Percentiles rank a stretch among this genome's conserved stretches.
phyloP scores from a whole-genome alignment of 2,113 vertebrate species.

The Psilopogon haemacephalus region DNA sequence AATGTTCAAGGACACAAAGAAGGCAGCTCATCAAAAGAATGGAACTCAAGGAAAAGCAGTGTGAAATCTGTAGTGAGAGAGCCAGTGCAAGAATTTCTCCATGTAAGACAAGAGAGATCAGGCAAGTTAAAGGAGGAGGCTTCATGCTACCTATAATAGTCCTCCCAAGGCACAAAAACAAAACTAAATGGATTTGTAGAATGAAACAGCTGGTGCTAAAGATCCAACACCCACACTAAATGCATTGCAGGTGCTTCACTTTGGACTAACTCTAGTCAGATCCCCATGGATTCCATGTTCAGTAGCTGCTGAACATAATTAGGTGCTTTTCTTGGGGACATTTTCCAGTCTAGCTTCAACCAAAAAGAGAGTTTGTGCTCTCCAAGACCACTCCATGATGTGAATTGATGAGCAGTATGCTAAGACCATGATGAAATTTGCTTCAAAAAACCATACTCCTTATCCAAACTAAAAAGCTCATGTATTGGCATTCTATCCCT shows the following conservation, averaged over 20 bases:
- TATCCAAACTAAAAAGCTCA: neutral
- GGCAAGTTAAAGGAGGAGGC: neutral
- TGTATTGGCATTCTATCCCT: neutral
- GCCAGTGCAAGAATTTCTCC: neutral
- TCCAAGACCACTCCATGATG: neutral
- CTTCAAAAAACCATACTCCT: neutral
- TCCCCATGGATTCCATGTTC: neutral
- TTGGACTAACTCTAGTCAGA: neutral
- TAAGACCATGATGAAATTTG: neutral
- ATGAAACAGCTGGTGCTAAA: neutral
- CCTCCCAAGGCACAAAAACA: neutral
- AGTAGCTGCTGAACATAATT: neutral
- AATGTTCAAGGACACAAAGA: neutral
- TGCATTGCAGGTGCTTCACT: neutral
- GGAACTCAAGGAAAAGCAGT: neutral
- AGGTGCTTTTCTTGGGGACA: neutral
- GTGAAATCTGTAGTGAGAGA: neutral
- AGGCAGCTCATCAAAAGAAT: neutral
- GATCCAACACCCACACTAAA: neutral
- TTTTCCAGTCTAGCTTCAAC: neutral
- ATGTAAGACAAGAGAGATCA: neutral
- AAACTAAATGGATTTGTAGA: neutral
- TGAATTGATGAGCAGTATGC: neutral
- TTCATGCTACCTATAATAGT: neutral
- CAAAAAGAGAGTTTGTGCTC: neutral